Evolutionary conservation across 2,113 vertebrate species (phyloP).

Genomic region (Corynorhinus townsendii): DNA sequence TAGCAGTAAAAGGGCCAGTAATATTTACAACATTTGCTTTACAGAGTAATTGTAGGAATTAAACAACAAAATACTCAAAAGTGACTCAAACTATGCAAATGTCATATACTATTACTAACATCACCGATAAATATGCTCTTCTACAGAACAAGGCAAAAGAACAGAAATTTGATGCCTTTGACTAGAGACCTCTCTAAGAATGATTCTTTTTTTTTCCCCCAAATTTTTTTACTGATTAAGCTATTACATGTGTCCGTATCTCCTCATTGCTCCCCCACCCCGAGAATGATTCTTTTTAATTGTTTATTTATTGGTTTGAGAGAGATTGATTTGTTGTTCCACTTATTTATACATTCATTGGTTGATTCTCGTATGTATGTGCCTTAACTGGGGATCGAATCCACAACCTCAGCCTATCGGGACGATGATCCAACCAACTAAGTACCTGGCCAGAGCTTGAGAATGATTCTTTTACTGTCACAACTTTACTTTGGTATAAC

Average conservation of each 20-base stretch:
- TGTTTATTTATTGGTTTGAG: too few relatives aligned
- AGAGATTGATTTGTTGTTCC: too few relatives aligned
- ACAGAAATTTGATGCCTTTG: background rate
- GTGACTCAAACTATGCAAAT: background rate
- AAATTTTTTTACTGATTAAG: too few relatives aligned
- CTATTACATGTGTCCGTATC: too few relatives aligned
- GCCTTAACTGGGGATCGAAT: too few relatives aligned
- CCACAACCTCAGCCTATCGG: too few relatives aligned
- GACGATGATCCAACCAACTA: too few relatives aligned
- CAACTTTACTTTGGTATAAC: background rate
- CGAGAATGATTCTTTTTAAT: background rate
- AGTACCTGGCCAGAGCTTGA: background rate
- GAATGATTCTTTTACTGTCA: background rate
- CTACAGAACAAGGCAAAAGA: background rate
- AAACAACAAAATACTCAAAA: background rate
- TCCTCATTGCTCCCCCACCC: too few relatives aligned
- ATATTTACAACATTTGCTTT: background rate
- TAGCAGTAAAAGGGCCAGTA: background rate
- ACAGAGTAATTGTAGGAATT: background rate
- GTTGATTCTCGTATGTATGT: too few relatives aligned
- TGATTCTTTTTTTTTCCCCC: background rate
- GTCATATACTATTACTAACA: background rate
- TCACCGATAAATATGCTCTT: background rate
- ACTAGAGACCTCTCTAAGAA: background rate
- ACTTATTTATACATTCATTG: too few relatives aligned